Conservation (phyloP, 2,113 vertebrate genomes). For the Hippolais icterina region DNA sequence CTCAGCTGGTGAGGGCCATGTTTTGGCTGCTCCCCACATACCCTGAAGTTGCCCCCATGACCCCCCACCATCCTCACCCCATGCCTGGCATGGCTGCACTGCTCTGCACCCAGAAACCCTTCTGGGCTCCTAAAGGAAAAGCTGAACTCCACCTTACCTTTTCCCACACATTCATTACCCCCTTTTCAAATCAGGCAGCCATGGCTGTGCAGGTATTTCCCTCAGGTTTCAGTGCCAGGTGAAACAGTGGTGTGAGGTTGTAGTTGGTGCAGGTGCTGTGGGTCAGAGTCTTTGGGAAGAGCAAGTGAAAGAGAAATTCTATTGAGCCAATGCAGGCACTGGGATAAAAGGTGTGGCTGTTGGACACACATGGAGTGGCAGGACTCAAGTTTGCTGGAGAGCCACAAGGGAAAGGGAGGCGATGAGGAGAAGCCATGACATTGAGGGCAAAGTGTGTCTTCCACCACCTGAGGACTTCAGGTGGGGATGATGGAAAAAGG, state of each 20-base stretch:
- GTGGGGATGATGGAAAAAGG: accelerated
- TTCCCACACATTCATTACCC: not conserved
- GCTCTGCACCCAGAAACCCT: accelerated
- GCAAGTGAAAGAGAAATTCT: not conserved
- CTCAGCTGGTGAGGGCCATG: not conserved
- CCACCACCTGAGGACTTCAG: not conserved
- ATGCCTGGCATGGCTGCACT: accelerated
- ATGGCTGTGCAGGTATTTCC: too few species aligned
- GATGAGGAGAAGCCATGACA: not conserved
- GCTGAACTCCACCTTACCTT: not conserved
- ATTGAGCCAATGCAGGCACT: accelerated
- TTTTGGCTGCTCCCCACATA: not conserved
- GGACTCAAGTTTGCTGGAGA: not conserved
- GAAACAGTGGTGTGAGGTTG: accelerated
- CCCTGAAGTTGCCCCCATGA: too few species aligned
- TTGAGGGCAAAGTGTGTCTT: accelerated
- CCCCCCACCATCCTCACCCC: not conserved
- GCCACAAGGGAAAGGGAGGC: accelerated
- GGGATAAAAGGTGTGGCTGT: not conserved
- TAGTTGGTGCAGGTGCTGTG: accelerated
- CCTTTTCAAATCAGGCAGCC: not conserved
- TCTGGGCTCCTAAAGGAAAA: not conserved
- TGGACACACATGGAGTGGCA: accelerated
- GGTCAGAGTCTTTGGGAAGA: accelerated
- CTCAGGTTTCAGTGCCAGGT: not conserved